These are phyloP conservation scores for Odontothrips loti DNA, from an alignment of 2,888 invertebrate genomes.

Conservation along the genomic window DNA sequence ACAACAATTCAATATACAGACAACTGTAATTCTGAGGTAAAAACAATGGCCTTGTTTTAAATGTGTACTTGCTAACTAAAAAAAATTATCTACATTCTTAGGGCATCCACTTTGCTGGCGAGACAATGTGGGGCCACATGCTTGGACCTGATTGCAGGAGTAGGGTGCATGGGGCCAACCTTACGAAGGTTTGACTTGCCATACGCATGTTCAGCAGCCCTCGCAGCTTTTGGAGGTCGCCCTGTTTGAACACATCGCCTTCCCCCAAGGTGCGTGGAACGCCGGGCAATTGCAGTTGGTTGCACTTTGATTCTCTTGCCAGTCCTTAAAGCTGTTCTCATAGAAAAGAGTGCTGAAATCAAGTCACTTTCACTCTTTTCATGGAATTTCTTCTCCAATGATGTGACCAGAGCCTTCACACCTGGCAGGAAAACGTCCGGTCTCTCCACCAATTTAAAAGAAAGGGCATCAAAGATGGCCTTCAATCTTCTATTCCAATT, in stretches of 20 bases:
- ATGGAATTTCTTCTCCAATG: not conserved
- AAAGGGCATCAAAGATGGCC: not conserved
- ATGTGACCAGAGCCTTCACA: not conserved
- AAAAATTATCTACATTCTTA: not conserved
- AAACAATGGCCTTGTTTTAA: not conserved
- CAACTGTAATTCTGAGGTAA: no score
- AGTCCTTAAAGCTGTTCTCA: not conserved
- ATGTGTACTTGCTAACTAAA: not conserved
- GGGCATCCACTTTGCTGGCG: not conserved
- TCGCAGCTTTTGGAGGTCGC: not conserved
- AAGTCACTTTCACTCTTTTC: not conserved
- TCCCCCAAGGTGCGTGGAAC: not conserved
- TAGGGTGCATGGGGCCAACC: not conserved
- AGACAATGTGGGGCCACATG: not conserved
- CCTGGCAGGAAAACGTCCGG: not conserved
- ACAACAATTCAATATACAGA: no score
- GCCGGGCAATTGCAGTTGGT: not conserved
- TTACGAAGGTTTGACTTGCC: not conserved
- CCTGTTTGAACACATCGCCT: not conserved
- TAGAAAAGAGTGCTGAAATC: not conserved
- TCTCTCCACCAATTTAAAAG: not conserved
- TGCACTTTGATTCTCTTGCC: not conserved
- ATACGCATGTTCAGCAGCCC: not conserved
- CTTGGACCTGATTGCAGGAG: not conserved
- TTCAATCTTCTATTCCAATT: not conserved